phyloP scores from a whole-genome alignment of 2,797 vertebrate species.

The Pipistrellus kuhlii region DNA sequence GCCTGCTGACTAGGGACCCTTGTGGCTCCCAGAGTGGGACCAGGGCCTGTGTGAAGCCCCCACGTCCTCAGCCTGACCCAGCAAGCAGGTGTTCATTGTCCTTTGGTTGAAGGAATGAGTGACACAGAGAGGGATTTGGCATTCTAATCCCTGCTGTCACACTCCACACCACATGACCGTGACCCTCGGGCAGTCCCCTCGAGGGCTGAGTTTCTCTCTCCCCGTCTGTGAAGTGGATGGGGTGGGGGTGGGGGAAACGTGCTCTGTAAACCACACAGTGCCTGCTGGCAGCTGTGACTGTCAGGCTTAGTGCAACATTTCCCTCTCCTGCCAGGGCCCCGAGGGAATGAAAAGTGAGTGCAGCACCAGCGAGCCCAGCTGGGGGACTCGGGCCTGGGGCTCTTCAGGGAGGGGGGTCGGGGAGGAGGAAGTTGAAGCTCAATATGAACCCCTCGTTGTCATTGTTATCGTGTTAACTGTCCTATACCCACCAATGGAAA shows the following conservation, averaged over 20 bases:
- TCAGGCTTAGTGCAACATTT: not conserved
- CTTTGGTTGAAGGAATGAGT: not conserved
- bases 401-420: not conserved
- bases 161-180: not conserved
- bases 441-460: not conserved
- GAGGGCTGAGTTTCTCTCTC: not conserved
- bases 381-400: not conserved
- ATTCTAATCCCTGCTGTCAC: not conserved
- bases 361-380: too few relatives aligned
- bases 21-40: not conserved
- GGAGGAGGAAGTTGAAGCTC: not conserved
- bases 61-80: not conserved
- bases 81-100: not conserved
- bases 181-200: not conserved
- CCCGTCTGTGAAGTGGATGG: not conserved
- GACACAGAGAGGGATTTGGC: not conserved
- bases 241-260: not conserved
- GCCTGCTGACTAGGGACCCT: not conserved
- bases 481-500: not conserved
- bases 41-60: not conserved
- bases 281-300: not conserved
- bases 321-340: not conserved
- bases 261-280: not conserved
- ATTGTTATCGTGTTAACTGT: not conserved
- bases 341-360: not conserved